Conservation (phyloP, 2,888 invertebrate species). For the Synergus gifuensis region DNA sequence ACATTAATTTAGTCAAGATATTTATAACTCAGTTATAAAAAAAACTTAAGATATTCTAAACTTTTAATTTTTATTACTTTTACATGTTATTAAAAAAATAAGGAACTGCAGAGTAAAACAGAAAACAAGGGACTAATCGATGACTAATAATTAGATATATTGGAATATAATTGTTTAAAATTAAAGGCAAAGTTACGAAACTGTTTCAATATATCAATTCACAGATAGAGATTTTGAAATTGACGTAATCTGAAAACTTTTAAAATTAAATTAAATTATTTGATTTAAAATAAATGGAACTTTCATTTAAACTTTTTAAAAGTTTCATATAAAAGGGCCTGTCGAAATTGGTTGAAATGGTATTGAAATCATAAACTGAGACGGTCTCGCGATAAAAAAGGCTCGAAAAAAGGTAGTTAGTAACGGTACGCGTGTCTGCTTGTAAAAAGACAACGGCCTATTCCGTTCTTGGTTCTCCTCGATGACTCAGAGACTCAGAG, state of each 20-base stretch:
- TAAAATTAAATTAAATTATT: no score
- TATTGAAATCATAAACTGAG: conserved; percentile 13
- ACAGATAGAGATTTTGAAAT: no score
- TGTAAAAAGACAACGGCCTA: conserved; percentile 40
- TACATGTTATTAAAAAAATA: not conserved
- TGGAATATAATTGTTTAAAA: no score
- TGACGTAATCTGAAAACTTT: no score
- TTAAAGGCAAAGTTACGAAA: no score
- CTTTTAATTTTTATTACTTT: not conserved
- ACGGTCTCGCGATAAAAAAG: conserved; percentile 12
- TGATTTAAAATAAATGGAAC: not conserved
- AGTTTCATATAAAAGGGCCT: not conserved
- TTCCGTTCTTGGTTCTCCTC: conserved; percentile 25
- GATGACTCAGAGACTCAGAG: conserved; percentile 39
- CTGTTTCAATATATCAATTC: no score
- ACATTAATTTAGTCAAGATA: not conserved
- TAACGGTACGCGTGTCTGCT: conserved; percentile 27
- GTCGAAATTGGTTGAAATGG: not conserved
- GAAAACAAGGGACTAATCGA: not conserved
- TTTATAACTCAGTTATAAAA: not conserved
- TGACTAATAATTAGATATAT: not conserved
- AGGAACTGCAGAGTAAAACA: not conserved
- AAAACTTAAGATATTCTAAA: not conserved
- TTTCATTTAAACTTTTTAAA: not conserved
- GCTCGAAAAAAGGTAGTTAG: not conserved